Conservation (phyloP, 1,140 invertebrate genomes). For the Gonioctena quinquepunctata region DNA sequence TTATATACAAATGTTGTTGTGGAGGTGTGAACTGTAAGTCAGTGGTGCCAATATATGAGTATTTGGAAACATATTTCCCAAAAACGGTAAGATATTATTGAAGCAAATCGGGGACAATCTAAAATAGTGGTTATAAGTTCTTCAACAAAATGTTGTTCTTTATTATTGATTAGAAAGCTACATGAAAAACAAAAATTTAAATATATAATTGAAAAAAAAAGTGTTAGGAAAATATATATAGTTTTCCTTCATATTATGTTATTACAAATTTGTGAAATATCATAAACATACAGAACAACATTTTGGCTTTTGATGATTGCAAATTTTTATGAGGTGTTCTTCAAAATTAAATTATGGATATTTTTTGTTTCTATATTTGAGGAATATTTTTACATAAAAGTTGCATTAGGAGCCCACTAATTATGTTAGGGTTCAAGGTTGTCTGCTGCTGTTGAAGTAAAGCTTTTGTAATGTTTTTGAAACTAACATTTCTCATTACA, state of each 20-base stretch:
- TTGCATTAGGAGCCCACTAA: background rate
- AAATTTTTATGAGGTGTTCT: background rate
- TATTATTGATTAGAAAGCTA: too few relatives aligned
- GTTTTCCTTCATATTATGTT: too few relatives aligned
- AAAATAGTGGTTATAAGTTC: background rate
- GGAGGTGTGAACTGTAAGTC: constrained; percentile 28
- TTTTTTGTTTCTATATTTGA: background rate
- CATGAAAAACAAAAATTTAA: too few relatives aligned
- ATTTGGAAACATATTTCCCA: constrained; percentile 53
- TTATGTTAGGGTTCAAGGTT: background rate
- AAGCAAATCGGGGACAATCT: constrained; percentile 1
- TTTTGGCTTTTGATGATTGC: background rate
- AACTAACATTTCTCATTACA: background rate
- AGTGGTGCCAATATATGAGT: constrained; percentile 49
- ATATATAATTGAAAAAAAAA: too few relatives aligned
- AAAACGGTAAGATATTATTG: constrained; percentile 48
- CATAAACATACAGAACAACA: background rate
- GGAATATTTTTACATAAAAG: background rate
- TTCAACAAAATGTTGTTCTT: background rate
- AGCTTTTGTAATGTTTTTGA: background rate
- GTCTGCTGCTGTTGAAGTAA: background rate
- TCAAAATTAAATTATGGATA: background rate
- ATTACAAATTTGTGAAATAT: too few relatives aligned
- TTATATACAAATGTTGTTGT: constrained; percentile 37
- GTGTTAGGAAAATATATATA: too few relatives aligned